A percentile compares a stretch with the other conserved stretches of the same genome.
phyloP scores from a whole-genome alignment of 2,888 invertebrate genomes.

The Leucoma salicis region DNA sequence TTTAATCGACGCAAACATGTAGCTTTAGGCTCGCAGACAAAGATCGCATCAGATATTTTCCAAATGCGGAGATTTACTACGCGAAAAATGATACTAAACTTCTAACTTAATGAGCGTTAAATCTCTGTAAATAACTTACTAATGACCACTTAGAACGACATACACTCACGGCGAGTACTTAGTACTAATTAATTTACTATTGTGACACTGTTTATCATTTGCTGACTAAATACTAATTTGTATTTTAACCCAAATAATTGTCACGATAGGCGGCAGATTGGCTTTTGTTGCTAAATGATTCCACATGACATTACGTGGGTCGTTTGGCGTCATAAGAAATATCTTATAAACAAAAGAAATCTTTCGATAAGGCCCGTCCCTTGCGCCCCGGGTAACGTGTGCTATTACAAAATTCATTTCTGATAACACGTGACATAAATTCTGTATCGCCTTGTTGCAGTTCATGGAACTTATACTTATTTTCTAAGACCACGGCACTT shows the following conservation, averaged over 20 bases:
- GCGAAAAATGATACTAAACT: conserved; percentile 4
- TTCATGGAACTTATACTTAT: conserved; percentile 73
- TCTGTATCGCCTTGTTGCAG: conserved; percentile 61
- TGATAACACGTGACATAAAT: conserved; percentile 74
- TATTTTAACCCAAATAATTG: background rate
- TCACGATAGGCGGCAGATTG: too few relatives aligned
- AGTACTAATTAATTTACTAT: background rate
- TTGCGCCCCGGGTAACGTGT: conserved; percentile 58
- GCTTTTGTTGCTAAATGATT: too few relatives aligned
- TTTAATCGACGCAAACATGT: background rate
- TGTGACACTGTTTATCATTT: background rate
- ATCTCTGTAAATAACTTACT: conserved; percentile 7
- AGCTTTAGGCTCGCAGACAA: background rate
- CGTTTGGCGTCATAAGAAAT: too few relatives aligned
- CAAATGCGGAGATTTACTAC: conserved; percentile 7
- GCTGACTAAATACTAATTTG: background rate
- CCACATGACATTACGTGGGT: too few relatives aligned
- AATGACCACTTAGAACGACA: conserved; percentile 1
- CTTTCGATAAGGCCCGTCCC: conserved; percentile 5
- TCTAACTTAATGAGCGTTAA: conserved; percentile 2
- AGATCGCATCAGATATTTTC: conserved; percentile 4
- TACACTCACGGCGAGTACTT: background rate
- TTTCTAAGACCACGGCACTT: conserved; percentile 19
- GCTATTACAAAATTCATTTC: conserved; percentile 70
- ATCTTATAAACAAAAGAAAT: too few relatives aligned